phyloP scores from a whole-genome alignment of 2,888 invertebrate species.

The Synergus gifuensis region DNA sequence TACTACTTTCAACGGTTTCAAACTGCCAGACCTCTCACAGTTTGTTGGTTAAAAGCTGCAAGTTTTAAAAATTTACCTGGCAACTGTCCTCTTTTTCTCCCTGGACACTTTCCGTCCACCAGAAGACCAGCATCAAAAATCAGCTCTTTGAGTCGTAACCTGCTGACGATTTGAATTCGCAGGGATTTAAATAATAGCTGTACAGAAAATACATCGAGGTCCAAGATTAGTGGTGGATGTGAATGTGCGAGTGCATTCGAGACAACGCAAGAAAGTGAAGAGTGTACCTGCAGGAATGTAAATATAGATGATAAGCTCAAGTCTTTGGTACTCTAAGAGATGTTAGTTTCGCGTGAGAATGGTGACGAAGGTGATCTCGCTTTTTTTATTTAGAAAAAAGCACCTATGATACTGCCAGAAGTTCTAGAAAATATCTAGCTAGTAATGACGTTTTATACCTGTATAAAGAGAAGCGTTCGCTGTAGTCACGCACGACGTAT shows the following conservation, averaged over 20 bases:
- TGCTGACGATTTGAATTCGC: constrained; percentile 1
- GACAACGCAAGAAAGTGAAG: constrained; percentile 8
- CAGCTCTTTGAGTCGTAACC: background rate
- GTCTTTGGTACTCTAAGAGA: constrained; percentile 45
- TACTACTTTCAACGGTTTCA: constrained; percentile 82
- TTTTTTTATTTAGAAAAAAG: background rate
- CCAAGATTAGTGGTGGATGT: background rate
- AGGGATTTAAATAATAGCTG: constrained; percentile 13
- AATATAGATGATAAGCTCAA: constrained; percentile 68
- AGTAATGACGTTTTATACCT: constrained; percentile 40
- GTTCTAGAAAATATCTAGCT: constrained; percentile 3
- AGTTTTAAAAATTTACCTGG: background rate
- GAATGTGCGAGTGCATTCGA: background rate
- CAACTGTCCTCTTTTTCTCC: background rate
- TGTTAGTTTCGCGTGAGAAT: constrained; percentile 3
- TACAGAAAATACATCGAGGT: constrained; percentile 8
- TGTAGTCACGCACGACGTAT: constrained; percentile 37
- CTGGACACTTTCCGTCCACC: background rate
- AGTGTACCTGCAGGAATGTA: constrained; percentile 62
- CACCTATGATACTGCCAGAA: constrained; percentile 4
- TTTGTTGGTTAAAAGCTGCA: constrained; percentile 81
- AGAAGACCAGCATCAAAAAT: background rate
- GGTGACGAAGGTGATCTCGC: constrained; percentile 1
- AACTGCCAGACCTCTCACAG: constrained; percentile 88
- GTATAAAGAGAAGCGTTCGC: constrained; percentile 36